A percentile compares a stretch with the other conserved stretches of the same genome.
Conservation (phyloP, 2,113 vertebrate genomes). For the Phalacrocorax carbo region DNA sequence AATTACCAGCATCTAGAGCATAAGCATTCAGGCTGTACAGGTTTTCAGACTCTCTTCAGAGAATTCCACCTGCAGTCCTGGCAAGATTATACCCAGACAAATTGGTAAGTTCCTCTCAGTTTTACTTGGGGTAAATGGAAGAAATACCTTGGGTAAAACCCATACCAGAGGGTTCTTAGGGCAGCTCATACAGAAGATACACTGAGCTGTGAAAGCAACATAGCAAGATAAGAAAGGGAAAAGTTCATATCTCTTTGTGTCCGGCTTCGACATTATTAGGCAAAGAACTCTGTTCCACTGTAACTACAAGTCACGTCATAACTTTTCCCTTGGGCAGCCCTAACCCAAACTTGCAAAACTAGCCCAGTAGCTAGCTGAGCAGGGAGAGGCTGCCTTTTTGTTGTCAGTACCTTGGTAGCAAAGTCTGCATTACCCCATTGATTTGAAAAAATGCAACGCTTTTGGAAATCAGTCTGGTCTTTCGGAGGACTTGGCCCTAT, state of each 20-base stretch:
- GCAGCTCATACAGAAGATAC: background rate
- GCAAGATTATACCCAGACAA: background rate
- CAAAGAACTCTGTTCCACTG: background rate
- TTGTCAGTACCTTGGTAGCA: accelerated
- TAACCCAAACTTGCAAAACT: background rate
- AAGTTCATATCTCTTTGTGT: background rate
- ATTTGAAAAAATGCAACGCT: background rate
- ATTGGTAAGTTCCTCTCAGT: background rate
- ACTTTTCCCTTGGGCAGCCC: background rate
- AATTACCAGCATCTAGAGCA: background rate
- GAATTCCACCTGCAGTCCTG: background rate
- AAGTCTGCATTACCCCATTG: background rate
- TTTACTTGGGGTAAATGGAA: background rate
- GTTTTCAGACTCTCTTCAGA: background rate
- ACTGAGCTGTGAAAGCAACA: background rate
- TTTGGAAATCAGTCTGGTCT: background rate
- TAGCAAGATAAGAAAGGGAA: background rate
- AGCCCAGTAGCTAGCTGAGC: background rate
- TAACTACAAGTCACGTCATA: accelerated
- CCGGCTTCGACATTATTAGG: background rate
- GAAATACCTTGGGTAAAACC: background rate
- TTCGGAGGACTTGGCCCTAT: background rate
- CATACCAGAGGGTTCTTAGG: background rate
- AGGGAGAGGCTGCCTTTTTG: background rate
- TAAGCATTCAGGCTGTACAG: background rate